These are phyloP conservation scores for Tarsius wallacei DNA, from an alignment of 2,797 vertebrate genomes.

Conservation along the genomic window DNA sequence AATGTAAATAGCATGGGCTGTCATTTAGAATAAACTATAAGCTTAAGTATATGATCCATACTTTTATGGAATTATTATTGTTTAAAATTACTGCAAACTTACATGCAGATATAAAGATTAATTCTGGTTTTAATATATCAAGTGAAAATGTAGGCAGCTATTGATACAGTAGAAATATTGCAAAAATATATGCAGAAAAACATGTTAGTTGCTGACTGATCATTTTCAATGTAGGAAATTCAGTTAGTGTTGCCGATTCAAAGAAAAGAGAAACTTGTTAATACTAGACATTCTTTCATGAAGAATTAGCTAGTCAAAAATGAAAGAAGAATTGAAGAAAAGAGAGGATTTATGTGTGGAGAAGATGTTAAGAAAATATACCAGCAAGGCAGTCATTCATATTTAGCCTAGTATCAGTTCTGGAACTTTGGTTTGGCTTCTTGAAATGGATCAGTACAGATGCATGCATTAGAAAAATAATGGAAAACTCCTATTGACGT, in stretches of 20 bases:
- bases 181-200: background rate
- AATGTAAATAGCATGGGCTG: background rate
- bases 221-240: background rate
- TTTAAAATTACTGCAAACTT: conserved; percentile 16
- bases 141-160: background rate
- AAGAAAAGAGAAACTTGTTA: background rate
- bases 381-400: background rate
- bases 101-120: background rate
- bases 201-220: background rate
- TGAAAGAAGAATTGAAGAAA: conserved; percentile 14
- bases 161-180: background rate
- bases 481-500: background rate
- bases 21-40: conserved; percentile 56
- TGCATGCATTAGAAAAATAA: background rate
- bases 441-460: conserved; percentile 38
- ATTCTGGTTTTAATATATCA: conserved; percentile 22
- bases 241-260: background rate
- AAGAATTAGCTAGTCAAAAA: conserved; percentile 4
- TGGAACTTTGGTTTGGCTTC: conserved; percentile 51
- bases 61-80: background rate
- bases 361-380: conserved; percentile 53
- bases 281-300: conserved; percentile 28
- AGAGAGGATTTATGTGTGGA: background rate
- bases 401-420: background rate
- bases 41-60: background rate